phyloP scores from a whole-genome alignment of 1,140 invertebrate genomes.

The Orchesella cincta region DNA sequence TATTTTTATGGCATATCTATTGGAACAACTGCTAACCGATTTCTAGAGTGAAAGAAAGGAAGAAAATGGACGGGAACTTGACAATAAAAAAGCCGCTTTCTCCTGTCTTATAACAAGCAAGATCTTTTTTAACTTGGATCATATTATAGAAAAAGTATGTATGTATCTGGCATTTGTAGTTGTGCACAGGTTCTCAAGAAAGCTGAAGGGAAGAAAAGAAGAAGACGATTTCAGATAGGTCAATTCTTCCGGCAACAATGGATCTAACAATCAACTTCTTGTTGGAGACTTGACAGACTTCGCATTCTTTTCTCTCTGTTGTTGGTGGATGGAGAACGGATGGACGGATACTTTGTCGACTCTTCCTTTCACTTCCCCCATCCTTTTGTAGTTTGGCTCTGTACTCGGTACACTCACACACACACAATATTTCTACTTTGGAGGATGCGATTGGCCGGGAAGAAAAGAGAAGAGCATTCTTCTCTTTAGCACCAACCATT shows the following conservation, averaged over 20 bases:
- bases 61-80: slow-evolving; percentile 14
- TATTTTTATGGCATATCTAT: slow-evolving; percentile 8
- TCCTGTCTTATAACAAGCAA: background rate
- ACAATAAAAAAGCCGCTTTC: slow-evolving; percentile 25
- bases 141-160: slow-evolving; percentile 33
- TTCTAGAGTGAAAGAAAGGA: slow-evolving; percentile 27
- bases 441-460: slow-evolving; percentile 20
- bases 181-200: background rate
- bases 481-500: slow-evolving; percentile 26
- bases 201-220: slow-evolving; percentile 28
- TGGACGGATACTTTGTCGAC: slow-evolving; percentile 20
- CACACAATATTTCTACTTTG: slow-evolving; percentile 2
- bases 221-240: slow-evolving; percentile 33
- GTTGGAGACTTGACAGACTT: slow-evolving; percentile 27
- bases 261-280: slow-evolving; percentile 23
- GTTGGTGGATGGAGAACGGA: slow-evolving; percentile 9
- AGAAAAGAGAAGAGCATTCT: slow-evolving; percentile 21
- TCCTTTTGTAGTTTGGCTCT: slow-evolving; percentile 5
- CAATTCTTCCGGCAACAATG: slow-evolving; percentile 30
- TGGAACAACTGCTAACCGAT: slow-evolving; percentile 30
- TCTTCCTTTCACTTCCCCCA: background rate
- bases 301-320: slow-evolving; percentile 18
- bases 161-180: background rate
- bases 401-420: no score
- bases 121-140: slow-evolving; percentile 29